Evolutionary conservation across 1,140 invertebrate genomes (phyloP).

Genomic region (Danaus plexippus): DNA sequence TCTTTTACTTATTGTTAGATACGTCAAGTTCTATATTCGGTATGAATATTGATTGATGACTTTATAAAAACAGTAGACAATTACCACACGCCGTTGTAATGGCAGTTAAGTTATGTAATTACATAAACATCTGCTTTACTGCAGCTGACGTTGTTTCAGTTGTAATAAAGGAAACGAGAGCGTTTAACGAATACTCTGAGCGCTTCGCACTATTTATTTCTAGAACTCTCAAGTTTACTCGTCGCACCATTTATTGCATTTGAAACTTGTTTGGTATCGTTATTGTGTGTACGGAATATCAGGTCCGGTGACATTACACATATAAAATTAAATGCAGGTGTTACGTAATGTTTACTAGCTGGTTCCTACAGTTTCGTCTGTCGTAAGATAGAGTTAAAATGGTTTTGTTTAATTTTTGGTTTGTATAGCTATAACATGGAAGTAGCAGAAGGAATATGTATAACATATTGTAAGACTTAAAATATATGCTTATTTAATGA

Average conservation of each 20-base stretch:
- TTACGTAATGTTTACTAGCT: neutral
- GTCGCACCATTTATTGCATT: slow-evolving; percentile 14
- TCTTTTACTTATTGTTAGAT: too few relatives aligned
- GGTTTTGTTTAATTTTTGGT: too few relatives aligned
- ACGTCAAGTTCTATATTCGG: too few relatives aligned
- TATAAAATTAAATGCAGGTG: slow-evolving; percentile 2
- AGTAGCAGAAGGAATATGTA: too few relatives aligned
- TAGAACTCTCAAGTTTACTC: slow-evolving; percentile 20
- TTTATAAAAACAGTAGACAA: slow-evolving; percentile 12
- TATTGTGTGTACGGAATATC: too few relatives aligned
- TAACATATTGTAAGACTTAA: too few relatives aligned
- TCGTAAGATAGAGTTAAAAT: too few relatives aligned
- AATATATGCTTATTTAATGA: too few relatives aligned
- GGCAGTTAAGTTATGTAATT: slow-evolving; percentile 43
- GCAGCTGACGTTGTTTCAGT: slow-evolving; percentile 44
- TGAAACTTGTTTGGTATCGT: slow-evolving; percentile 6
- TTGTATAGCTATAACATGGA: too few relatives aligned
- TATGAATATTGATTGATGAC: too few relatives aligned
- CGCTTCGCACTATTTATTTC: slow-evolving; percentile 35
- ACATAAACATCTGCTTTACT: slow-evolving; percentile 38
- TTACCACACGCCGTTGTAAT: slow-evolving; percentile 24
- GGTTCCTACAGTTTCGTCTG: too few relatives aligned
- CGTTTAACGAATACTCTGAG: slow-evolving; percentile 38
- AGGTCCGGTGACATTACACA: neutral
- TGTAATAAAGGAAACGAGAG: slow-evolving; percentile 46